Conservation (phyloP, 1,140 invertebrate species). For the Micrasema minimum region DNA sequence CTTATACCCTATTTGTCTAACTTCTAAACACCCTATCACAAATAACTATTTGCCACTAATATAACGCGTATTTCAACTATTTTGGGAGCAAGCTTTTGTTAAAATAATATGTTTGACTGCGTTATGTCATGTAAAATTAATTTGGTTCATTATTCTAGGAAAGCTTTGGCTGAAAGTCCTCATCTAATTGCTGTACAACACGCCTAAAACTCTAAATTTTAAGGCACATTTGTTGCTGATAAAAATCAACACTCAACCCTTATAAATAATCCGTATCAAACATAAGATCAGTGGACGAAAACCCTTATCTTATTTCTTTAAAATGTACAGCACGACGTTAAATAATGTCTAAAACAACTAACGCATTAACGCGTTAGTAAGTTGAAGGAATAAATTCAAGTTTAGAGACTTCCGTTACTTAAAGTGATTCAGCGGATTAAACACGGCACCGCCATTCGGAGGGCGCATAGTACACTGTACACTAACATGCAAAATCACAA, state of each 20-base stretch:
- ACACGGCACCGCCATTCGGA: constrained; percentile 39
- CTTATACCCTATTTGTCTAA: too few relatives aligned
- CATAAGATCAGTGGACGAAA: constrained; percentile 8
- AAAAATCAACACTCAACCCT: constrained; percentile 11
- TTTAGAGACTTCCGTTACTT: constrained; percentile 30
- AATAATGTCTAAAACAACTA: constrained; percentile 4
- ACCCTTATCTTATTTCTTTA: constrained; percentile 24
- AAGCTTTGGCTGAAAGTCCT: constrained; percentile 2
- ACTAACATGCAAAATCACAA: constrained; percentile 50
- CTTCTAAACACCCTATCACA: too few relatives aligned
- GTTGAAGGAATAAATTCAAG: constrained; percentile 16
- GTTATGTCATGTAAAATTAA: constrained; percentile 2
- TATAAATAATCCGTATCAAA: constrained; percentile 31
- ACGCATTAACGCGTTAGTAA: constrained; percentile 21
- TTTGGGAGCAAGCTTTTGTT: too few relatives aligned
- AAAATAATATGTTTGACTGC: too few relatives aligned
- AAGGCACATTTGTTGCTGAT: constrained; percentile 16
- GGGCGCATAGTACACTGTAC: constrained; percentile 32
- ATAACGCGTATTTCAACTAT: too few relatives aligned
- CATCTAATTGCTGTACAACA: constrained; percentile 14
- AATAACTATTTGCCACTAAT: too few relatives aligned
- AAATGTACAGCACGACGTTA: constrained; percentile 11
- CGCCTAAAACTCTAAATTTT: too few relatives aligned
- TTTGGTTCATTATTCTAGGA: constrained; percentile 5
- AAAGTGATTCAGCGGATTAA: constrained; percentile 35